Evolutionary conservation across 2,888 invertebrate genomes (phyloP).

Genomic region (Tipula vernalis): DNA sequence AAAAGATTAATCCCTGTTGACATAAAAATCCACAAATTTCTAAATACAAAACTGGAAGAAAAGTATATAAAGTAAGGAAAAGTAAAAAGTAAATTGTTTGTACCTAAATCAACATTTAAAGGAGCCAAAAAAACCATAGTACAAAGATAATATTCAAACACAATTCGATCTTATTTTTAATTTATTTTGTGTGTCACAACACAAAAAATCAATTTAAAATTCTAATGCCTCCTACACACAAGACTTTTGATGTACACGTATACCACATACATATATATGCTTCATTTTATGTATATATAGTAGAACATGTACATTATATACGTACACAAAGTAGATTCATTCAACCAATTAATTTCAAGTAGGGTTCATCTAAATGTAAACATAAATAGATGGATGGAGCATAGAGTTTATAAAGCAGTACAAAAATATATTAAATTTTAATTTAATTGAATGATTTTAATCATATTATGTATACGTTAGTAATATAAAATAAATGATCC

Average conservation of each 20-base stretch:
- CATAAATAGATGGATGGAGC: background rate
- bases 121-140: background rate
- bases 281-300: background rate
- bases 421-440: background rate
- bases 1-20: slow-evolving; percentile 4
- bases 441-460: slow-evolving; percentile 4
- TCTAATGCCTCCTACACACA: background rate
- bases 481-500: background rate
- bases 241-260: background rate
- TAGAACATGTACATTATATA: too few relatives aligned
- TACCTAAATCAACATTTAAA: slow-evolving; percentile 4
- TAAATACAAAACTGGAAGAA: background rate
- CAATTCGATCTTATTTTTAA: background rate
- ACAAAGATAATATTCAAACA: background rate
- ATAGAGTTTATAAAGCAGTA: background rate
- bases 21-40: background rate
- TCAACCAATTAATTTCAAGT: background rate
- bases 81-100: background rate
- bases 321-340: background rate
- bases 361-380: background rate
- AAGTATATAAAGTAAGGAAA: background rate
- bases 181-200: background rate
- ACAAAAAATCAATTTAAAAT: background rate
- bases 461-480: background rate
- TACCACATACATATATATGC: background rate